These are phyloP conservation scores for Amphipyra tragopoginis DNA, from an alignment of 2,888 invertebrate genomes.

Conservation along the genomic window DNA sequence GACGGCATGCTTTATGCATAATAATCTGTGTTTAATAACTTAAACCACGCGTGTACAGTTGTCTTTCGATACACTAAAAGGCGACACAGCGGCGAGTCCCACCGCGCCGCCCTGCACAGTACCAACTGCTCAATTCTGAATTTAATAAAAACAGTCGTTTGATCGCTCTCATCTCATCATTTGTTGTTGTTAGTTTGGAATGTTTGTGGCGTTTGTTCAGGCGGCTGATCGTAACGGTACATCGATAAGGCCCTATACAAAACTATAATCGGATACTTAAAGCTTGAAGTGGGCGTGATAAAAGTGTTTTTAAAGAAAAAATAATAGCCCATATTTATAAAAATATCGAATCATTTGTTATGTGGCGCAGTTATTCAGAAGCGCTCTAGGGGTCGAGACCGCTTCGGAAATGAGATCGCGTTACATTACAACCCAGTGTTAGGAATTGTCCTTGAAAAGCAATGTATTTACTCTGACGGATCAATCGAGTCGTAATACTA, in stretches of 20 bases:
- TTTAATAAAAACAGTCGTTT: constrained; percentile 55
- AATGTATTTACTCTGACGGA: constrained; percentile 35
- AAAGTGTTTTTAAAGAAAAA: constrained; percentile 31
- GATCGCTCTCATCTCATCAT: constrained; percentile 51
- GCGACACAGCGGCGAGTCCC: constrained; percentile 30
- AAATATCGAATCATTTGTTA: constrained; percentile 53
- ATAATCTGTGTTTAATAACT: constrained; percentile 5
- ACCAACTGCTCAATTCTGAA: constrained; percentile 48
- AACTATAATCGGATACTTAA: constrained; percentile 67
- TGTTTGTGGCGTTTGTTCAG: constrained; percentile 80
- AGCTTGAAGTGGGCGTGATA: constrained; percentile 57
- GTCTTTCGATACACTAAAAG: constrained; percentile 33
- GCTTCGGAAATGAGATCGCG: constrained; percentile 70
- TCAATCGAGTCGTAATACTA: constrained; percentile 32
- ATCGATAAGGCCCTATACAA: constrained; percentile 61
- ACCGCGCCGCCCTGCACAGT: constrained; percentile 32
- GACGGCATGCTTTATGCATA: constrained; percentile 8
- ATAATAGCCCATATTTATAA: constrained; percentile 44
- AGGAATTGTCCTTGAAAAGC: constrained; percentile 41
- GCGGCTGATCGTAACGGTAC: constrained; percentile 68
- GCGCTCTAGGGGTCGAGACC: constrained; percentile 45
- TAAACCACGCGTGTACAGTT: constrained; percentile 44
- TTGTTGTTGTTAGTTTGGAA: constrained; percentile 77
- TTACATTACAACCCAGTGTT: constrained; percentile 66
- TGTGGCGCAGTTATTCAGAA: constrained; percentile 50